Conservation (phyloP, 2,113 vertebrate species). For the Antigone vipio region DNA sequence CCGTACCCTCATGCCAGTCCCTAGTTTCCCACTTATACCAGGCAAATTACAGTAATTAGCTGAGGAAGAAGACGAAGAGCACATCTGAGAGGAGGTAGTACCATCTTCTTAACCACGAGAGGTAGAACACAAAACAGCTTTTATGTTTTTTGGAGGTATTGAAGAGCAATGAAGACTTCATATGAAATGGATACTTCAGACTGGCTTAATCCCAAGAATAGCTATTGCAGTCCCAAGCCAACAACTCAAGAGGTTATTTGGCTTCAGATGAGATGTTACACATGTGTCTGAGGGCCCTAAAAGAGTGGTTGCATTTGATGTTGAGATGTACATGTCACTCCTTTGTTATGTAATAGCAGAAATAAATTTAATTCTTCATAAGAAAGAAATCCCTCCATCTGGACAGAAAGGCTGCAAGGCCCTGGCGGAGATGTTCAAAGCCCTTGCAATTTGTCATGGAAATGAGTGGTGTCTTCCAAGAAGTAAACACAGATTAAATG, state of each 20-base stretch:
- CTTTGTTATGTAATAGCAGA: not conserved
- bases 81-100: not conserved
- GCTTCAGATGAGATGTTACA: not conserved
- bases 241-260: not conserved
- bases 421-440: not conserved
- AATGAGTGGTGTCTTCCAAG: not conserved
- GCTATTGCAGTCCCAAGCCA: not conserved
- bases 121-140: not conserved
- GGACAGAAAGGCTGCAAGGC: not conserved
- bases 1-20: accelerated
- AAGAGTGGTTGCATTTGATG: not conserved
- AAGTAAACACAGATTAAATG: not conserved
- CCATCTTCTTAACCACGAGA: not conserved
- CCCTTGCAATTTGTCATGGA: not conserved
- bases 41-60: not conserved
- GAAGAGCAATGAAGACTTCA: not conserved
- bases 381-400: not conserved
- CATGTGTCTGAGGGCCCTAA: not conserved
- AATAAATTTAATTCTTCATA: not conserved
- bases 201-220: not conserved
- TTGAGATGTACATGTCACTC: not conserved
- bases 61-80: not conserved
- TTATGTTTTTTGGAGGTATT: not conserved
- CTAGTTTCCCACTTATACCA: not conserved
- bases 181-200: not conserved